Conservation (phyloP, 2,888 invertebrate genomes). For the Ellobium chinense region DNA sequence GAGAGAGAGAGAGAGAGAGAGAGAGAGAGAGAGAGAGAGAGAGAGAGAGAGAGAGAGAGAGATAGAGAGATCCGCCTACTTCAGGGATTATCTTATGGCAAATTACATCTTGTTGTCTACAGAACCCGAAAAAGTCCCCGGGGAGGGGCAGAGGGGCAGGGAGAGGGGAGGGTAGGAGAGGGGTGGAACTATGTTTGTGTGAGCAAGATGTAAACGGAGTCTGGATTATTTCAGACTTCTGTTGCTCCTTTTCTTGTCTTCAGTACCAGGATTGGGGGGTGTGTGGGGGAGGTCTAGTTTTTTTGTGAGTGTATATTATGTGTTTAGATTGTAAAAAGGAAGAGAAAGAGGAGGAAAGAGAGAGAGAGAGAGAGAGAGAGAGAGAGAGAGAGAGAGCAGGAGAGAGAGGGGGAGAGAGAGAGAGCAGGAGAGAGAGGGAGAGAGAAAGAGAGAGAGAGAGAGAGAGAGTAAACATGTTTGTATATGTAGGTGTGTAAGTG, state of each 20-base stretch:
- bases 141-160: neutral
- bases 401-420: neutral
- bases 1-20: neutral
- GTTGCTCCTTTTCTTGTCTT: too few species aligned
- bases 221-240: too few species aligned
- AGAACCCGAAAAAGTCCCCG: neutral
- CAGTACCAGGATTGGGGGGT: too few species aligned
- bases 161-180: neutral
- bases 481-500: neutral
- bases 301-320: too few species aligned
- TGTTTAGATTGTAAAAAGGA: neutral
- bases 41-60: neutral
- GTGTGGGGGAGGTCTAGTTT: too few species aligned
- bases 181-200: too few species aligned
- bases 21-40: neutral
- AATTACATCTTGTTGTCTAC: too few species aligned
- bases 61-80: too few species aligned
- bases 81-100: too few species aligned
- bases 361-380: neutral
- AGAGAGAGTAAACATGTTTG: neutral
- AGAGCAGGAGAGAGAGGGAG: neutral
- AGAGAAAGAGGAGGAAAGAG: neutral
- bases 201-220: too few species aligned
- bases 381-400: neutral
- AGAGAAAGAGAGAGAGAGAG: neutral